A percentile compares a stretch with the other conserved stretches of the same genome.
phyloP scores from a whole-genome alignment of 2,888 invertebrate genomes.

The Lithophane semibrunnea region DNA sequence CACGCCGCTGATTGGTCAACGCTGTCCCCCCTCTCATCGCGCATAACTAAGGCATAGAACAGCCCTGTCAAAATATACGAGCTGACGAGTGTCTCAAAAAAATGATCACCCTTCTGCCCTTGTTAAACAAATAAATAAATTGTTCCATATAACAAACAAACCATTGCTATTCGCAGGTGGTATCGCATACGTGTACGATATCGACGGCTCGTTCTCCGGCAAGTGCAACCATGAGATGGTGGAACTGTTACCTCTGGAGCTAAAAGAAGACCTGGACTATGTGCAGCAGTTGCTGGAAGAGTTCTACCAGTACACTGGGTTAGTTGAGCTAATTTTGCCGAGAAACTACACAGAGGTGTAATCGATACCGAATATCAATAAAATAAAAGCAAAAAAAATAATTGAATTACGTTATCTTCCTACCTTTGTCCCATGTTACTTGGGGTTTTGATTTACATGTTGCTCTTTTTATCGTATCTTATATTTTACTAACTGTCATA shows the following conservation, averaged over 20 bases:
- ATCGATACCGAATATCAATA: background rate
- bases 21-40: too few relatives aligned
- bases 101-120: background rate
- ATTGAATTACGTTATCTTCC: too few relatives aligned
- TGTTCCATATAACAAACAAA: too few relatives aligned
- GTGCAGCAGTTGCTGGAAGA: constrained; percentile 95
- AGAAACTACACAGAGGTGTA: background rate
- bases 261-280: constrained; percentile 93
- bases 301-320: constrained; percentile 96
- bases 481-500: background rate
- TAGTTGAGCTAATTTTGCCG: constrained; percentile 48
- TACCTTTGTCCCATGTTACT: too few relatives aligned
- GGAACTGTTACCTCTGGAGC: constrained; percentile 95
- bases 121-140: too few relatives aligned
- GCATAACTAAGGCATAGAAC: too few relatives aligned
- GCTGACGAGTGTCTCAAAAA: background rate
- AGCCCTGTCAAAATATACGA: too few relatives aligned
- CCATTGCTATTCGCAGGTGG: constrained; percentile 90
- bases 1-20: too few relatives aligned
- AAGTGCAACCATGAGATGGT: constrained; percentile 99
- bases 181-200: constrained; percentile 98
- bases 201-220: constrained; percentile 95
- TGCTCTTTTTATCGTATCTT: background rate
- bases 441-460: background rate
- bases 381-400: too few relatives aligned